These are phyloP conservation scores for Dinomys branickii DNA, from an alignment of 2,113 vertebrate species.

Conservation along the genomic window DNA sequence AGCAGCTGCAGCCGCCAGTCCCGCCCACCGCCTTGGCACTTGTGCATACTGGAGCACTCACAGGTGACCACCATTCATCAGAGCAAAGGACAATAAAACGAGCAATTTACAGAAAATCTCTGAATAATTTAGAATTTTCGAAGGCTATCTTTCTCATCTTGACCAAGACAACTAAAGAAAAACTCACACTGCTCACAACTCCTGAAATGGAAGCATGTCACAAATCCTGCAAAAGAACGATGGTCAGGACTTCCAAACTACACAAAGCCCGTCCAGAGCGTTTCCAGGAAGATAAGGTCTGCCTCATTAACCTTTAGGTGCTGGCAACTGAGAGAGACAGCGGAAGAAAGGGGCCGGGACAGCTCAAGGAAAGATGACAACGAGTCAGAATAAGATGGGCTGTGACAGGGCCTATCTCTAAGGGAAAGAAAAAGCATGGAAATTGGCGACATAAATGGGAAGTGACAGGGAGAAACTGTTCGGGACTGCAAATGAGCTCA, in stretches of 20 bases:
- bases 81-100: background rate
- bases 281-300: conserved; percentile 51
- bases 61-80: background rate
- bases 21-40: background rate
- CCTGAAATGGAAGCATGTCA: background rate
- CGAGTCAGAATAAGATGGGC: conserved; percentile 78
- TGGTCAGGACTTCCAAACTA: background rate
- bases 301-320: conserved; percentile 77
- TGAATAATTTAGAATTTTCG: background rate
- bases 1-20: accelerated
- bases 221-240: background rate
- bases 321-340: conserved; percentile 67
- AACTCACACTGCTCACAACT: background rate
- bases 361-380: conserved; percentile 77
- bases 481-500: conserved; percentile 81
- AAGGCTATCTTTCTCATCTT: background rate
- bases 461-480: conserved; percentile 83
- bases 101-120: background rate
- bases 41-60: background rate
- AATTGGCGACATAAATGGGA: conserved; percentile 78
- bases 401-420: conserved; percentile 73
- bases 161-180: background rate
- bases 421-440: conserved; percentile 63
- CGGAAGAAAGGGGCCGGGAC: conserved; percentile 47
- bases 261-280: background rate